phyloP scores from a whole-genome alignment of 2,797 vertebrate genomes.

The Platalea minor region DNA sequence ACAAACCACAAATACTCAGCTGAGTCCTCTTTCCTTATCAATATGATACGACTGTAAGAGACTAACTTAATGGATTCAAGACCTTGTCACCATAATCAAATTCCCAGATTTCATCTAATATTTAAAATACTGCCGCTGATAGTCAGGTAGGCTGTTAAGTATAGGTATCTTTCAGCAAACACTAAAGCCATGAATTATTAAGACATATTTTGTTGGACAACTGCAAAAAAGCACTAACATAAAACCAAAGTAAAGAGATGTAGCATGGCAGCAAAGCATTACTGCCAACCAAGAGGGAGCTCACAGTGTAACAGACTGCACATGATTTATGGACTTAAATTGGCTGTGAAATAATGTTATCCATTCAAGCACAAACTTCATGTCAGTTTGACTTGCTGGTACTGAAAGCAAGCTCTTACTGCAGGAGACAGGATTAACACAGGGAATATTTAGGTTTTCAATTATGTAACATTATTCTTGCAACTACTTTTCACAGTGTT shows the following conservation, averaged over 20 bases:
- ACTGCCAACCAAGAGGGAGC: slow-evolving; percentile 13
- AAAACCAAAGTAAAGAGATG: neutral
- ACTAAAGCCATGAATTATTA: slow-evolving; percentile 18
- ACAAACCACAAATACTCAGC: neutral
- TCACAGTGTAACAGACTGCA: slow-evolving; percentile 1
- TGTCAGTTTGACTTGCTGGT: neutral
- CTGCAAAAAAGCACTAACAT: neutral
- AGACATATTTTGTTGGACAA: slow-evolving; percentile 8
- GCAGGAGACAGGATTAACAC: neutral
- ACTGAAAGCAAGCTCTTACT: neutral
- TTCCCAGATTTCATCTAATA: neutral
- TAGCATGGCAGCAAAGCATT: neutral
- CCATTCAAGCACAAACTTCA: slow-evolving; percentile 44
- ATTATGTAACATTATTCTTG: neutral
- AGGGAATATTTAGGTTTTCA: neutral
- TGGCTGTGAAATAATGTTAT: slow-evolving; percentile 61
- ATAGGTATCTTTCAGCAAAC: neutral
- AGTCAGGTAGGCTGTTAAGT: neutral
- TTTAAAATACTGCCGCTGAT: neutral
- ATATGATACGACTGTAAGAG: neutral
- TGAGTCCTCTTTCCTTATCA: neutral
- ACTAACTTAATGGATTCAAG: neutral
- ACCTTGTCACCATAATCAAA: neutral
- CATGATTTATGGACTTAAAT: slow-evolving; percentile 52
- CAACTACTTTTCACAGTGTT: neutral